Evolutionary conservation across 2,888 invertebrate genomes (phyloP).

Genomic region (Amphimallon solstitiale): DNA sequence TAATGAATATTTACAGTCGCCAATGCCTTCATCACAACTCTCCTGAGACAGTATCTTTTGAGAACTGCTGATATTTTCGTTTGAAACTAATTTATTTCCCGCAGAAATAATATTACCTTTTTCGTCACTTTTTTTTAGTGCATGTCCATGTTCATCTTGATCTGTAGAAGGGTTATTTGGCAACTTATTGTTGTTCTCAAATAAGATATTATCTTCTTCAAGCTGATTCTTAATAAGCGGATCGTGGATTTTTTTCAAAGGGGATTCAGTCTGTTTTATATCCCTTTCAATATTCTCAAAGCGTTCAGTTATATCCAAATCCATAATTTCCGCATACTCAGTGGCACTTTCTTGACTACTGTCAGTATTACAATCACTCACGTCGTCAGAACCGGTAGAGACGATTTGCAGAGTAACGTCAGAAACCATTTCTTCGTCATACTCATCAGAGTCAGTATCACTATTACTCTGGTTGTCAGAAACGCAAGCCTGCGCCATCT

Average conservation of each 20-base stretch:
- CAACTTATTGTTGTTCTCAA: too few species aligned
- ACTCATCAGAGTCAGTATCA: too few species aligned
- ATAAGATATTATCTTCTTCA: neutral
- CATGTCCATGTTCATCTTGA: too few species aligned
- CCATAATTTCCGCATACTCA: neutral
- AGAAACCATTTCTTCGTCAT: too few species aligned
- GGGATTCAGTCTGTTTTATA: neutral
- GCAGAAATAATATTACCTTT: neutral
- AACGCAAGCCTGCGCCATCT: too few species aligned
- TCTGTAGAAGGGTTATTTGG: neutral
- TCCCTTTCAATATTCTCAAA: too few species aligned
- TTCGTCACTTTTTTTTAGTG: neutral
- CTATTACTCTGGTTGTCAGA: too few species aligned
- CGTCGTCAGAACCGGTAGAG: too few species aligned
- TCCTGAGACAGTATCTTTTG: neutral
- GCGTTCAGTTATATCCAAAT: neutral
- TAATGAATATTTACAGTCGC: slow-evolving; percentile 43
- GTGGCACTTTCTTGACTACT: neutral
- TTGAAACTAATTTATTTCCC: neutral
- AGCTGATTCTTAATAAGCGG: neutral
- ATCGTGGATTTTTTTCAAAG: neutral
- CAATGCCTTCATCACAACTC: slow-evolving; percentile 51
- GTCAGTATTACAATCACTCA: neutral
- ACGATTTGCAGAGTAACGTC: too few species aligned
- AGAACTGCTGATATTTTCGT: too few species aligned